These are phyloP conservation scores for Tragelaphus scriptus DNA, from an alignment of 2,113 vertebrate species.

Conservation along the genomic window DNA sequence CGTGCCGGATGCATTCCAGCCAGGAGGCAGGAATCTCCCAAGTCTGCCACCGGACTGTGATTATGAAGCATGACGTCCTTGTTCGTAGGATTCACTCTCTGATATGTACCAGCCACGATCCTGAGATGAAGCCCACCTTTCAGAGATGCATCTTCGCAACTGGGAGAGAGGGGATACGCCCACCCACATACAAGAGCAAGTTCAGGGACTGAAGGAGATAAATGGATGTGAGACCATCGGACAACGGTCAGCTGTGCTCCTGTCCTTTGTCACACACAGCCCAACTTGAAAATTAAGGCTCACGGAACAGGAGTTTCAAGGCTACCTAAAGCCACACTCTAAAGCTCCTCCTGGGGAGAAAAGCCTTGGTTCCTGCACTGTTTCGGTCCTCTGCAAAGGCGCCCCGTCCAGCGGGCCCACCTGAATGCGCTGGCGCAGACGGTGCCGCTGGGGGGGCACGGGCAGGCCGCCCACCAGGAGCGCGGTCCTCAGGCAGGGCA, in stretches of 20 bases:
- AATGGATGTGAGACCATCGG: neutral
- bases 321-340: neutral
- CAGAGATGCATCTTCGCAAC: neutral
- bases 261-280: neutral
- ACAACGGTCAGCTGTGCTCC: neutral
- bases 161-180: neutral
- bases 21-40: neutral
- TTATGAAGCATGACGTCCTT: no score
- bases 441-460: conserved; percentile 92
- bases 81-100: neutral
- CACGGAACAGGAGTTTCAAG: neutral
- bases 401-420: conserved; percentile 68
- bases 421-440: conserved; percentile 91
- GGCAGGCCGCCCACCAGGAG: conserved; percentile 96
- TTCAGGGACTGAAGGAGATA: no score
- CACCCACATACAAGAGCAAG: neutral
- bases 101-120: neutral
- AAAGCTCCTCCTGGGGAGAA: neutral
- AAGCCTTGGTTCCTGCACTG: neutral
- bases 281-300: neutral
- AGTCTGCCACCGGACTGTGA: neutral
- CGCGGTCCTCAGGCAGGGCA: conserved; percentile 92
- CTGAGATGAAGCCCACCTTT: neutral
- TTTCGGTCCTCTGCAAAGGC: fast-evolving
- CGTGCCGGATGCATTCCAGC: neutral